phyloP scores from a whole-genome alignment of 92 coral and sea anemone genomes.

The Scolanthus callimorphus region DNA sequence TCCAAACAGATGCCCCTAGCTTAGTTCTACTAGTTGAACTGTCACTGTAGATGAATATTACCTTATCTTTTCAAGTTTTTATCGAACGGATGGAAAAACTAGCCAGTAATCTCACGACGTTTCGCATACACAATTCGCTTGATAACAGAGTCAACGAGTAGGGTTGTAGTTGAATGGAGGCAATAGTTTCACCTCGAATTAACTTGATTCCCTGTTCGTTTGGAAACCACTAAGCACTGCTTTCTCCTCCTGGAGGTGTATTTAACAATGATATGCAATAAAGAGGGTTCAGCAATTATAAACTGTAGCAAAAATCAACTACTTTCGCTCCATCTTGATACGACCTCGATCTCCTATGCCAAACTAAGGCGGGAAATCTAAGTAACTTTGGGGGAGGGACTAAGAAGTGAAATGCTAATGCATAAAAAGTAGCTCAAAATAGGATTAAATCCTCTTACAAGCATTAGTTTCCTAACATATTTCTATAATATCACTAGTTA shows the following conservation, averaged over 20 bases:
- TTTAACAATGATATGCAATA: neutral
- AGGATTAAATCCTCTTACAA: too few relatives aligned
- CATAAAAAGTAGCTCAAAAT: neutral
- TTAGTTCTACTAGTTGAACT: too few relatives aligned
- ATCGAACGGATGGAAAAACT: constrained; percentile 36
- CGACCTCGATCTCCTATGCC: neutral
- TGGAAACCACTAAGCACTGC: too few relatives aligned
- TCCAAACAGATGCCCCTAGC: too few relatives aligned
- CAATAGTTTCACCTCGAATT: neutral
- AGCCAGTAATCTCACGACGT: too few relatives aligned
- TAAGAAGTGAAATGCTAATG: neutral
- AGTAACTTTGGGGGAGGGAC: neutral
- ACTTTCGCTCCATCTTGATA: neutral
- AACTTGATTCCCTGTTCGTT: neutral
- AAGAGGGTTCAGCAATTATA: neutral
- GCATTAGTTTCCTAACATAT: too few relatives aligned
- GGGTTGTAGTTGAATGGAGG: neutral
- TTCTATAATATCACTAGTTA: too few relatives aligned
- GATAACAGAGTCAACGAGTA: neutral
- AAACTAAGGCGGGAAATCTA: neutral
- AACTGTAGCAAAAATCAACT: neutral
- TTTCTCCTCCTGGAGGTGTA: neutral
- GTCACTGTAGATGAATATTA: constrained; percentile 39
- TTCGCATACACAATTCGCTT: neutral
- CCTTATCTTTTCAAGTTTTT: constrained; percentile 22